Conservation (phyloP, 2,113 vertebrate genomes). For the Ailurus styani region DNA sequence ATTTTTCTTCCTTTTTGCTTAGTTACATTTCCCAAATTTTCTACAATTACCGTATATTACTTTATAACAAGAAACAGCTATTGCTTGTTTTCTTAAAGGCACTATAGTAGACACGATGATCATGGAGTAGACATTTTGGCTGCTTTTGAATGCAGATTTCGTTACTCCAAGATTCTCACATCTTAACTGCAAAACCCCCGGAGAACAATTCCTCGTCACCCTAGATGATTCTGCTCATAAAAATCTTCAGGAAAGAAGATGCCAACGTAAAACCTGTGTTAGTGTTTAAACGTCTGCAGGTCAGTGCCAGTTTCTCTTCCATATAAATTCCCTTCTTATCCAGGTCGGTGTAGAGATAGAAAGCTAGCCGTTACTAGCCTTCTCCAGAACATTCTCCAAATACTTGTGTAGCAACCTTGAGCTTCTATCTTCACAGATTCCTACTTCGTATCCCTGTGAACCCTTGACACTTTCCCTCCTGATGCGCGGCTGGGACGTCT, state of each 20-base stretch:
- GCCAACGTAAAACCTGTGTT: neutral
- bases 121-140: neutral
- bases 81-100: neutral
- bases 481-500: neutral
- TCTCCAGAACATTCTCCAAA: neutral
- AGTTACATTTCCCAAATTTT: neutral
- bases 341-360: neutral
- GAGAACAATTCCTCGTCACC: neutral
- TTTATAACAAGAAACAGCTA: neutral
- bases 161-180: neutral
- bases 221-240: neutral
- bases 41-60: neutral
- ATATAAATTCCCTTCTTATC: neutral
- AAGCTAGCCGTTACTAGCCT: fast-evolving
- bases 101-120: neutral
- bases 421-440: neutral
- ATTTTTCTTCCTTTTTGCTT: neutral
- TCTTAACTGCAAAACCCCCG: neutral
- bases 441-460: neutral
- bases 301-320: neutral
- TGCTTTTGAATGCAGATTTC: neutral
- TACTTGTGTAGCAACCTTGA: neutral
- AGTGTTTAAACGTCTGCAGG: neutral
- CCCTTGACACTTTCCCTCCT: neutral
- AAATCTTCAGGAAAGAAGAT: neutral